Evolutionary conservation across 1,140 invertebrate genomes (phyloP), one percentile per base, ranked within the genome.

Genomic region (Drosophila subpulchrella): DNA sequence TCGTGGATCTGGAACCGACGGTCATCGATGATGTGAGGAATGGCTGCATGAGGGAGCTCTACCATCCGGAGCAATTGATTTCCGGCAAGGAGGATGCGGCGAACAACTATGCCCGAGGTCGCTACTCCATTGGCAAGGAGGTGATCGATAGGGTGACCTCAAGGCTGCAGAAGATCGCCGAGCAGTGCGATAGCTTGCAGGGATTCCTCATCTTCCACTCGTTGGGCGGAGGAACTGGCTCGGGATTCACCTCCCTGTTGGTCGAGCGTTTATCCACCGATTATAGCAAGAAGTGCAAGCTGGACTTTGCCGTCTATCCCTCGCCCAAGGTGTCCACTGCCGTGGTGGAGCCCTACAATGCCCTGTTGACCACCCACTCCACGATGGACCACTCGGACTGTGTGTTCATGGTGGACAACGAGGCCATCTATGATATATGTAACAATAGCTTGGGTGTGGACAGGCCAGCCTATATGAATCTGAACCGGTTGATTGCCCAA

Each of bases 321-420:
- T 95, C 96, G 15, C 96, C 96, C n/a, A 95, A 95, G 90, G 93
- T 96, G 6, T 95, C 96, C 6, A 96, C 96, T 2, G 96, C 97
- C 3, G 96, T 97, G 8, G 97, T 98, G 13, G 97, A 98, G 83
- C 97, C 97, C 0, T 98, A 98, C 93, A 98, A 97, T 91, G 95
- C 96, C 3, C 94, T 97, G 63, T 92, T 97, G 24, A 96, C 96
- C 17, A 96, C 96, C 0, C 96, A 97, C 83, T 95, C 95, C 4
- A 96, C 96, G 20, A 93, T 97, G 63, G 95, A 96, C 65, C 95
- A 96, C 79, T 96, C 95, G 5, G 96, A 96, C 92, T 97, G 96
- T 83, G 95, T 96, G 6, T 97, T 97, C 80, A 96, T 97, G 94
- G 95, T 97, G 13, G 96, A 97, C 93, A 96, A 97, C 88, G 96